Base-by-base conservation (phyloP, 2,797 vertebrate species). In the Propithecus perrieri region DNA sequence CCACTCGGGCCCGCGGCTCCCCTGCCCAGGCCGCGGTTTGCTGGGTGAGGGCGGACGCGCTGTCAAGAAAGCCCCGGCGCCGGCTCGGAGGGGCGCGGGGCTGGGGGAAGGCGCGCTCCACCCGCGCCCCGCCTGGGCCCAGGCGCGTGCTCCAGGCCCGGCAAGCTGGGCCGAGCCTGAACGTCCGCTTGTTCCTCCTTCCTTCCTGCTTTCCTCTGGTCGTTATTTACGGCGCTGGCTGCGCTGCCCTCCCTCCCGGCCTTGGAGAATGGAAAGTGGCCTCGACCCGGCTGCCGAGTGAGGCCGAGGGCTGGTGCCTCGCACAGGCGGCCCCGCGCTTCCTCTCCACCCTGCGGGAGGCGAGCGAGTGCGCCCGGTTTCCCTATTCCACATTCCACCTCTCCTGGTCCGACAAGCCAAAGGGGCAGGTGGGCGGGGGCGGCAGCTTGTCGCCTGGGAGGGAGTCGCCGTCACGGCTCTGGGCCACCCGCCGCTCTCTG, bases 371-470 rank as follows among this genome's bases (percentile, higher is more conserved):
- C 67, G 48, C 61, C 81, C 6, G 33, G 65, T 15, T 14, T 67
- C 65, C 86, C 10, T 7, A 83, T 41, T 48, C 79, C 8, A 7
- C 63, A 91, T 46, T 55, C 86, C 8, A 7, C 63, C 74, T 43
- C n/a, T 20, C 88, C 46, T 2, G 35, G 63, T 35, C 89, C 7
- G 13, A 22, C 7, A 18, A 83, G 69, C 85, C 11, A 28, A 26
- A 30, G 63, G 93, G 96, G 94, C 94, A 91, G 92, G 96, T 96
- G 96, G 96, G 88, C 81, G 87, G 85, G 55, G 93, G 97, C 83
- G 53, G 93, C 72, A 35, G 53, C 72, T 12, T 53, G 85, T 72
- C 81, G 38, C 69, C 28, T 3, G 41, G 63, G 18, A 59, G 69
- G 53, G 85, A 33, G 69, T 33, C 41, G 43, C 53, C 9, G 69